Conservation (phyloP, 2,797 vertebrate genomes). For the Enteromius trimaculatus region DNA sequence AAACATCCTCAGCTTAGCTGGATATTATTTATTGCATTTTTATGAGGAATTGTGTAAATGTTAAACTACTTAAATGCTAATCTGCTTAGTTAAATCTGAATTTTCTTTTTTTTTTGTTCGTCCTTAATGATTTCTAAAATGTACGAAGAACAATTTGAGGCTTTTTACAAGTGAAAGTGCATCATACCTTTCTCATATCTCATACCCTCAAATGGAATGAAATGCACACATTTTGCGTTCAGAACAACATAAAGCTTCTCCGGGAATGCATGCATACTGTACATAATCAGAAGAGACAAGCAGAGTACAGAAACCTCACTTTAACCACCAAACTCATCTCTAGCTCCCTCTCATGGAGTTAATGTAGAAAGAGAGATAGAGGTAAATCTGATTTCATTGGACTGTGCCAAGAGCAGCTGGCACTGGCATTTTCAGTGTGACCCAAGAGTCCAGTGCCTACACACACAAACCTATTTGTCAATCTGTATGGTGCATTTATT, state of each 20-base stretch:
- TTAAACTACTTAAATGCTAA: constrained; percentile 49
- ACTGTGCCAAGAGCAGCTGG: constrained; percentile 17
- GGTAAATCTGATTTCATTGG: constrained; percentile 7
- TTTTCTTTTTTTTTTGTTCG: not conserved
- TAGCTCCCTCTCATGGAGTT: constrained; percentile 46
- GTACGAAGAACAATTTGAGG: not conserved
- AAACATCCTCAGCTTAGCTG: constrained; percentile 48
- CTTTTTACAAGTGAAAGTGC: not conserved
- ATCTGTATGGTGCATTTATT: not conserved
- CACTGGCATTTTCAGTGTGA: constrained; percentile 6
- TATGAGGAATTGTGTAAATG: constrained; percentile 46
- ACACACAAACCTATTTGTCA: not conserved
- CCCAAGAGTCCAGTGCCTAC: constrained; percentile 8
- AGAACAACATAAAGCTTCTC: not conserved
- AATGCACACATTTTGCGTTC: not conserved
- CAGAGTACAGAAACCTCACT: not conserved
- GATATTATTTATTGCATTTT: constrained; percentile 52
- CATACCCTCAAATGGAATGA: not conserved
- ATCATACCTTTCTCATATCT: not conserved
- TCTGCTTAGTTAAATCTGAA: constrained; percentile 35
- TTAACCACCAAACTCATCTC: constrained; percentile 12
- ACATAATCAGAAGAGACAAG: not conserved
- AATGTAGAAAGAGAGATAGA: constrained; percentile 11
- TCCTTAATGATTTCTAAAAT: constrained; percentile 20
- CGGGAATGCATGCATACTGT: not conserved